Base-by-base conservation (phyloP, 2,888 invertebrate genomes). In the Meteorus colon region DNA sequence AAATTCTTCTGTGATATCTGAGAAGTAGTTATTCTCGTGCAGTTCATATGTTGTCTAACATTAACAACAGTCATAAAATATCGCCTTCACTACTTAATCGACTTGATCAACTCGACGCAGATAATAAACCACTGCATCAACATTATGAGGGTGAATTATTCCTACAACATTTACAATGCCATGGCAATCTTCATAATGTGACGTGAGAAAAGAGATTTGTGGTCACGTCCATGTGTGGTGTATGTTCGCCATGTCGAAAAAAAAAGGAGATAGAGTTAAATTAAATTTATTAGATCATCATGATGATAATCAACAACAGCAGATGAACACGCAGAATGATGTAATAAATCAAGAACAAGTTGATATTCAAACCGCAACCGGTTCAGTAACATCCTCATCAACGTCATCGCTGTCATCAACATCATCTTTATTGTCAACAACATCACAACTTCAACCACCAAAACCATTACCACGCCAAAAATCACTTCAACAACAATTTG, bases 401-500 rank as follows among this genome's bases (percentile, higher is more conserved):
- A 45, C 72, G 41, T 63, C 48, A 48, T 63, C 72, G 0, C 60
- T 27, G 41, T 70, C 60, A 14, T 67, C 66, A 27, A 63, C 59
- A 31, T 67, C 66, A 31, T 55, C 65, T 72, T 45, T 60, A 75
- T 45, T 60, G 24, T 62, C 71, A 71, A 29, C 62, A 67, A 67
- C 45, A 60, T 41, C 70, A 68, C 73, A 60, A 27, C 41, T 45
- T 69, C 55, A 51, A 65, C 37, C 62, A 41, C 62, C 68, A 48
- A 62, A 37, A n/a, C 60, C 60, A 66, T 68, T 69, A 45, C 48
- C 67, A 4, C 41, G 70, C 45, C 74, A 68, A 62, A 74, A 74
- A 55, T 60, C 63, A 16, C 84, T 84, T 81, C 86, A 87, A 81
- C 91, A 90, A 83, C 90, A 91, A 86, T 94, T 94, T 91, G 94